These are phyloP conservation scores for Hormaphis cornu DNA, from an alignment of 1,140 invertebrate genomes.

Conservation along the genomic window DNA sequence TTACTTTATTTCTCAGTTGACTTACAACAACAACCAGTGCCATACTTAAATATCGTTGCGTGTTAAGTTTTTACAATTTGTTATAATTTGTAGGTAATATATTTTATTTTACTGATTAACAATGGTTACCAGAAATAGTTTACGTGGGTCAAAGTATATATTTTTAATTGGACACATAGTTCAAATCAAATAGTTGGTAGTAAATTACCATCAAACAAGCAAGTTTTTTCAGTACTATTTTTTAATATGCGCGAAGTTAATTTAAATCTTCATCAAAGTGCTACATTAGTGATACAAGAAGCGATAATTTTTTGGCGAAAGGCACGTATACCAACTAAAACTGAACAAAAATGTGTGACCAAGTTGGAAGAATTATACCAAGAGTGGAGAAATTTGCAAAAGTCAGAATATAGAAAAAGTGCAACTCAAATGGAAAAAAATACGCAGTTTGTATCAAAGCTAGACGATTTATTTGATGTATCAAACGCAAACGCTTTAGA, in stretches of 20 bases:
- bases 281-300: not conserved
- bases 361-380: constrained; percentile 33
- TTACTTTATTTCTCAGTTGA: no score
- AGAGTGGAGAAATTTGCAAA: constrained; percentile 33
- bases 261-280: not conserved
- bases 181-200: constrained; percentile 28
- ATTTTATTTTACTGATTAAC: not conserved
- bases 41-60: no score
- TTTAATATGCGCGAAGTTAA: constrained; percentile 31
- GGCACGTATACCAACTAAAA: constrained; percentile 2
- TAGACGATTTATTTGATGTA: constrained; percentile 38
- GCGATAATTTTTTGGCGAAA: constrained; percentile 6
- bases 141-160: not conserved
- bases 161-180: not conserved
- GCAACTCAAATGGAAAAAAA: constrained; percentile 29
- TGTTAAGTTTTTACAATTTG: no score
- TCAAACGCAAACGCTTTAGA: constrained; percentile 36
- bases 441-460: constrained; percentile 30
- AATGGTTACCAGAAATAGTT: not conserved
- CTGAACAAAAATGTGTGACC: constrained; percentile 24
- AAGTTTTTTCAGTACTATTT: constrained; percentile 33
- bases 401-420: constrained; percentile 1
- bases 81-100: not conserved
- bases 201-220: constrained; percentile 33
- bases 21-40: no score